These are phyloP conservation scores for Tetranychus cinnabarinus DNA, from an alignment of 1,140 invertebrate species.

Conservation along the genomic window DNA sequence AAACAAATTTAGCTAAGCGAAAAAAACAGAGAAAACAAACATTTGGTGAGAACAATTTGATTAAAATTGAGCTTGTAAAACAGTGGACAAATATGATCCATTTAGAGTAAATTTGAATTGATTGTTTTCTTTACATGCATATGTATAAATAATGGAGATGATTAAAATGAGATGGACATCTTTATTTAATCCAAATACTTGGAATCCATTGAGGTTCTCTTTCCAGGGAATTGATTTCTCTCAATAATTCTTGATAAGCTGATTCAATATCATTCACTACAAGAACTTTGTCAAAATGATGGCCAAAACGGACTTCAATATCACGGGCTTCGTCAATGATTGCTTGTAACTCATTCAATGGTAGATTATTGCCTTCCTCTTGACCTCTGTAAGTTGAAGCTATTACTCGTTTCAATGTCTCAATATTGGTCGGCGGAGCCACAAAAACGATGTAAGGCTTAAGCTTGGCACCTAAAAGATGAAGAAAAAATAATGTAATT, in stretches of 20 bases:
- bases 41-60: no score
- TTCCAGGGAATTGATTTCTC: constrained; percentile 26
- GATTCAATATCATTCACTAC: constrained; percentile 26
- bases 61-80: no score
- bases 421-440: constrained; percentile 24
- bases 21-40: no score
- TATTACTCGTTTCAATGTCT: constrained; percentile 8
- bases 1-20: no score
- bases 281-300: constrained; percentile 27
- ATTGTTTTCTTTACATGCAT: no score
- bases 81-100: no score
- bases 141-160: no score
- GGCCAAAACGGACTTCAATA: constrained; percentile 27
- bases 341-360: constrained; percentile 18
- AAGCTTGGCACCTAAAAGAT: constrained; percentile 32
- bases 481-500: no score
- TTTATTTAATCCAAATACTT: constrained; percentile 19
- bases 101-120: no score
- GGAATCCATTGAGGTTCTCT: constrained; percentile 31
- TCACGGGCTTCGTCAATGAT: constrained; percentile 26
- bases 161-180: no score
- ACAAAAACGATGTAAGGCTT: constrained; percentile 31
- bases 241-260: constrained; percentile 25
- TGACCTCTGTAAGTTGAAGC: neutral
- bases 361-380: neutral